These are phyloP conservation scores for Agriopis leucophaearia DNA, from an alignment of 2,888 invertebrate species.

Conservation along the genomic window DNA sequence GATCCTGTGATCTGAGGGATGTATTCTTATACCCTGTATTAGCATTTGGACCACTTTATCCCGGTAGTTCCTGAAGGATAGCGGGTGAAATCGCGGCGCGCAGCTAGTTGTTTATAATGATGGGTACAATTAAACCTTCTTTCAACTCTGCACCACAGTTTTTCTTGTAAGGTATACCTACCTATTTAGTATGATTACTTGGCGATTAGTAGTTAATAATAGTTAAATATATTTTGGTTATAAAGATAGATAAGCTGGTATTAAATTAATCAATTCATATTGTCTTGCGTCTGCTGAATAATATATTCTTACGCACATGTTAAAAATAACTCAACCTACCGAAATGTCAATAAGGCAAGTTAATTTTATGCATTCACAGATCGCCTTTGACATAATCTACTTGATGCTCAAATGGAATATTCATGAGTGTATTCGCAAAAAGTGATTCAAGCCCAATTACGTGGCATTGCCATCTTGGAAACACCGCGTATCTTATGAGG, in stretches of 20 bases:
- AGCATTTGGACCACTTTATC: no score
- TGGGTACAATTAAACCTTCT: no score
- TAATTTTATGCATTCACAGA: slow-evolving; percentile 31
- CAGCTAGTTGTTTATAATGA: no score
- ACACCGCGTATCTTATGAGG: slow-evolving; percentile 42
- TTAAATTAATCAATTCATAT: slow-evolving; percentile 3
- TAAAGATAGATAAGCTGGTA: background rate
- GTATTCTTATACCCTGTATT: no score
- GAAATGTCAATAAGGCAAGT: slow-evolving; percentile 30
- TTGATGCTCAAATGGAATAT: slow-evolving; percentile 43
- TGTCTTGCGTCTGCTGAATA: slow-evolving; percentile 4
- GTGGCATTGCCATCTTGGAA: slow-evolving; percentile 50
- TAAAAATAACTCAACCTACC: slow-evolving; percentile 20
- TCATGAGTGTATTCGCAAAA: slow-evolving; percentile 46
- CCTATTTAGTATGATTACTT: no score
- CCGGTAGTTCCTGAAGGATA: no score
- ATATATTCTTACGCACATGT: slow-evolving; percentile 4
- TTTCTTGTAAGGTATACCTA: no score
- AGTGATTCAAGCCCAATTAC: slow-evolving; percentile 52
- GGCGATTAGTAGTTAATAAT: background rate
- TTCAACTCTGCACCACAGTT: no score
- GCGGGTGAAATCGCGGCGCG: no score
- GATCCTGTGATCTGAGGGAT: no score
- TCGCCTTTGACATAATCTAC: slow-evolving; percentile 39
- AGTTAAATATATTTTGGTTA: background rate